Evolutionary conservation across 2,888 invertebrate species (phyloP).

Genomic region (Myathropa florea): DNA sequence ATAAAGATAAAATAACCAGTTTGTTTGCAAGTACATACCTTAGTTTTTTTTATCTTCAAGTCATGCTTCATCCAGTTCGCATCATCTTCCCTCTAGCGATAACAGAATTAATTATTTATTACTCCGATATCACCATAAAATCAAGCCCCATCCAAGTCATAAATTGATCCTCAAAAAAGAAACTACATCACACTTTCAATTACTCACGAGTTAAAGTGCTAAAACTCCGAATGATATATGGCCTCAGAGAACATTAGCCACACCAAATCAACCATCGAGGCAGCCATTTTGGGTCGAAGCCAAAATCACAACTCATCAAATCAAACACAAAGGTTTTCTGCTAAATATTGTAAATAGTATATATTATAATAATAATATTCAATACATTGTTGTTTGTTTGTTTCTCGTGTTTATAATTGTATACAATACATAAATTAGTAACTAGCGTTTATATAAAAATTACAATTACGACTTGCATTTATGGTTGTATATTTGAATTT

Average conservation of each 20-base stretch:
- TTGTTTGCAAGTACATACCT: neutral
- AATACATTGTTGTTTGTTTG: conserved; percentile 62
- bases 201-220: neutral
- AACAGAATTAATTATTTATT: neutral
- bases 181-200: neutral
- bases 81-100: neutral
- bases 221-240: neutral
- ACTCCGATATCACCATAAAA: neutral
- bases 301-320: neutral
- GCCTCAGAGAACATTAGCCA: neutral
- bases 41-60: too few relatives aligned
- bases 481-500: conserved; percentile 64
- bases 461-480: conserved; percentile 67
- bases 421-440: conserved; percentile 68
- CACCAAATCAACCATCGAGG: neutral
- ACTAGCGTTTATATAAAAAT: conserved; percentile 71
- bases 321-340: conserved; percentile 37
- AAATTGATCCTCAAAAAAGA: neutral
- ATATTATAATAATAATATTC: conserved; percentile 68
- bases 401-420: conserved; percentile 51
- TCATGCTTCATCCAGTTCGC: too few relatives aligned
- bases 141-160: neutral
- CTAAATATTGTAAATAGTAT: conserved; percentile 71
- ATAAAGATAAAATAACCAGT: neutral
- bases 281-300: neutral